These are phyloP conservation scores for Cettia cetti DNA, from an alignment of 2,113 vertebrate genomes.

Conservation along the genomic window DNA sequence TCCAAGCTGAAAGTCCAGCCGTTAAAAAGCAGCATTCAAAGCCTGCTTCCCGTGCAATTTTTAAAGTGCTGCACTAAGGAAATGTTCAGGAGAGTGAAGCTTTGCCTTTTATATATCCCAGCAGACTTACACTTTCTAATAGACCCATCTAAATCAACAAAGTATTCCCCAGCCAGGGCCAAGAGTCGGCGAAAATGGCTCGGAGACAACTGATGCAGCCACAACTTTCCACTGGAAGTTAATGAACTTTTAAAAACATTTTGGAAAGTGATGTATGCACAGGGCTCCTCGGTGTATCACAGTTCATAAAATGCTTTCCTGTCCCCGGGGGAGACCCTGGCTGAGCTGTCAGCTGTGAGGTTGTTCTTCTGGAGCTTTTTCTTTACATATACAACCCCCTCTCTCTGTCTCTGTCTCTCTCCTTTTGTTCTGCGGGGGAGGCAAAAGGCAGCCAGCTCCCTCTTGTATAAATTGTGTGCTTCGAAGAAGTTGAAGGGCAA, in stretches of 20 bases:
- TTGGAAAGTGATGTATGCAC: slow-evolving; percentile 21
- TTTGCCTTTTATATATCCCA: slow-evolving; percentile 58
- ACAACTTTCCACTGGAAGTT: slow-evolving; percentile 59
- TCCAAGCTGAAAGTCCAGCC: slow-evolving; percentile 55
- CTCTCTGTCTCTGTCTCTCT: neutral
- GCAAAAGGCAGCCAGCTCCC: neutral
- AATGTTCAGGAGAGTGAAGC: slow-evolving; percentile 44
- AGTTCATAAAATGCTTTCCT: neutral
- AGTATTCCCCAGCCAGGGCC: slow-evolving; percentile 50
- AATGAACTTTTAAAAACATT: slow-evolving; percentile 67
- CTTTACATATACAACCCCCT: neutral
- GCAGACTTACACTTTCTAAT: slow-evolving; percentile 53
- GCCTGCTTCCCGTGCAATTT: slow-evolving; percentile 26
- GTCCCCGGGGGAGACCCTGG: neutral
- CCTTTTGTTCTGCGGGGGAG: neutral
- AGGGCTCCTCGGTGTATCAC: slow-evolving; percentile 6
- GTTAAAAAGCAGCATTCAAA: slow-evolving; percentile 49
- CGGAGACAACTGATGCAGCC: slow-evolving; percentile 20
- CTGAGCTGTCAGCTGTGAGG: slow-evolving; percentile 38
- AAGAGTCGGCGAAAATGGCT: slow-evolving; percentile 33
- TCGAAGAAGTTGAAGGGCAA: slow-evolving; percentile 6
- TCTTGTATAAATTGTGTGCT: neutral
- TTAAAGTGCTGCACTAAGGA: slow-evolving; percentile 58
- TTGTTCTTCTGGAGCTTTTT: slow-evolving; percentile 16
- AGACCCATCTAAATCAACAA: slow-evolving; percentile 64